A percentile compares a stretch with the other conserved stretches of the same genome.
Evolutionary conservation across 2,113 vertebrate species (phyloP).

Genomic region (Anser brachyrhynchus): DNA sequence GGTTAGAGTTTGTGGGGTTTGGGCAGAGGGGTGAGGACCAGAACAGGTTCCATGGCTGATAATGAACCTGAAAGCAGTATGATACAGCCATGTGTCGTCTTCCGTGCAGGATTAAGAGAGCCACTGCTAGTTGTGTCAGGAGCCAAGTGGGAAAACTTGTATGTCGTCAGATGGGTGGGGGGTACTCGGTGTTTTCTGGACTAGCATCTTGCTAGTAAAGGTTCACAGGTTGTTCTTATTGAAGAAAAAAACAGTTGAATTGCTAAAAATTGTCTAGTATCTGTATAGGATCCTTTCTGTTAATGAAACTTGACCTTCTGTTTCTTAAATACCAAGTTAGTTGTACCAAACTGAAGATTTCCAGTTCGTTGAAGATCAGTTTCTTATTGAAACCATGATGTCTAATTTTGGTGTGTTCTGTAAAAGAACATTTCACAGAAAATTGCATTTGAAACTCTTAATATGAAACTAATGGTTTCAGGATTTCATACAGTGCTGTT

Average conservation of each 20-base stretch:
- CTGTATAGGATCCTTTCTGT: background rate
- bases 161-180: background rate
- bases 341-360: background rate
- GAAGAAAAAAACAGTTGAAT: background rate
- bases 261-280: background rate
- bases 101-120: background rate
- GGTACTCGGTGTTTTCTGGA: background rate
- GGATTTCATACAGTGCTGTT: background rate
- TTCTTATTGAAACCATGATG: background rate
- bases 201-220: background rate
- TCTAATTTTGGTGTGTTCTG: background rate
- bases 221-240: background rate
- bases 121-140: background rate
- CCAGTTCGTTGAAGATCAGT: background rate
- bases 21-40: background rate
- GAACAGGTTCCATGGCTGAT: rapidly evolving
- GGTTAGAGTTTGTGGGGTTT: background rate
- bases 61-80: background rate
- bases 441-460: background rate
- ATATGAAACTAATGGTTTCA: background rate
- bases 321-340: background rate
- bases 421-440: background rate
- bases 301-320: background rate
- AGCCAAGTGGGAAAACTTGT: background rate
- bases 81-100: rapidly evolving